These are phyloP conservation scores for Thumatha senex DNA, from an alignment of 2,888 invertebrate genomes.

Conservation along the genomic window DNA sequence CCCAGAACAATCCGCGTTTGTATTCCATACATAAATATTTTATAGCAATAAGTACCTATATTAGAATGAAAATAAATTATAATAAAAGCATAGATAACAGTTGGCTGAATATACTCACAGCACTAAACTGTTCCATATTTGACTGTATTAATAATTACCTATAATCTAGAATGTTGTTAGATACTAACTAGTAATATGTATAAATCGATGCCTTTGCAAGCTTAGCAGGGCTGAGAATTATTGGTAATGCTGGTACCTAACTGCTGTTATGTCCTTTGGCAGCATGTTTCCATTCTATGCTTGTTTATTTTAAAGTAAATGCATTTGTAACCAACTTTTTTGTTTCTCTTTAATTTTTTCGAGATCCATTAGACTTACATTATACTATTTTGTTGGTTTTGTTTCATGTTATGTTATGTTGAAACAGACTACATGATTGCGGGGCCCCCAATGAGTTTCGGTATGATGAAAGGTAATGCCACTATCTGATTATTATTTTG, in stretches of 20 bases:
- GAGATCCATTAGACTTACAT: constrained; percentile 82
- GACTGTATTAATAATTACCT: constrained; percentile 34
- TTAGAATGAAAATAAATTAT: constrained; percentile 9
- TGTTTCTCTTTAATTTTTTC: constrained; percentile 53
- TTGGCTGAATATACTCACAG: constrained; percentile 38
- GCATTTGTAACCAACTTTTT: constrained; percentile 62
- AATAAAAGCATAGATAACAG: constrained; percentile 39
- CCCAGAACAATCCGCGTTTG: constrained; percentile 89
- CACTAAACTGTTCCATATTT: constrained; percentile 36
- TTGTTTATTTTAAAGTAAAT: constrained; percentile 56
- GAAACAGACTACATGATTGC: constrained; percentile 87
- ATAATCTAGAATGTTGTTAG: constrained; percentile 59
- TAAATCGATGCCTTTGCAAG: constrained; percentile 63
- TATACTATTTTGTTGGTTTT: constrained; percentile 87
- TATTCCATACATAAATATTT: constrained; percentile 53
- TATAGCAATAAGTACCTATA: constrained; percentile 9
- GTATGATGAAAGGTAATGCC: constrained; percentile 93
- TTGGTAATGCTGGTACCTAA: constrained; percentile 73
- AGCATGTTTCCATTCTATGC: constrained; percentile 75
- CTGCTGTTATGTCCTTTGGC: constrained; percentile 56
- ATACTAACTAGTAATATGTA: constrained; percentile 69
- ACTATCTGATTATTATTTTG: constrained; percentile 62
- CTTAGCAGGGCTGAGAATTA: constrained; percentile 65
- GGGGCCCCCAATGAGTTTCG: constrained; percentile 92
- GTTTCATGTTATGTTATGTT: constrained; percentile 89